Evolutionary conservation across 2,888 invertebrate genomes (phyloP).

Genomic region (Leptinotarsa tumamoca): DNA sequence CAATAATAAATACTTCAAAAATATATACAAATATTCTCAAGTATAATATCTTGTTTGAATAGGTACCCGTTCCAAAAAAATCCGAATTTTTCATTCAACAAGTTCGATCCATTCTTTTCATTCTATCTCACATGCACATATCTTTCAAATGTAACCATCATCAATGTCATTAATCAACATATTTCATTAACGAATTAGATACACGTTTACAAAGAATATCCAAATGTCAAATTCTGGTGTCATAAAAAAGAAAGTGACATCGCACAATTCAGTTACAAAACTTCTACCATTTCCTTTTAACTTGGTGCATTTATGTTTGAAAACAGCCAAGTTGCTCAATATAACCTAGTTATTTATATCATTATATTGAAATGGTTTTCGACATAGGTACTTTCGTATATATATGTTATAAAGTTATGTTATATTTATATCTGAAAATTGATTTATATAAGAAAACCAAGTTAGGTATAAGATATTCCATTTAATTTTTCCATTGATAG

Average conservation of each 20-base stretch:
- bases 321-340: slow-evolving; percentile 56
- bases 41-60: too few relatives aligned
- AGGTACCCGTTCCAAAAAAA: too few relatives aligned
- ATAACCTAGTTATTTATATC: slow-evolving; percentile 52
- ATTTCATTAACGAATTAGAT: slow-evolving; percentile 53
- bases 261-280: slow-evolving; percentile 55
- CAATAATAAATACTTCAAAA: not conserved
- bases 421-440: slow-evolving; percentile 31
- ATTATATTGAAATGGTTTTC: slow-evolving; percentile 35
- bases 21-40: too few relatives aligned
- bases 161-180: slow-evolving; percentile 42
- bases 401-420: slow-evolving; percentile 35
- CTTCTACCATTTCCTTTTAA: slow-evolving; percentile 43
- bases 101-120: not conserved
- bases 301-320: slow-evolving; percentile 49
- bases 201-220: slow-evolving; percentile 51
- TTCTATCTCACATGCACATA: not conserved
- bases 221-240: slow-evolving; percentile 55
- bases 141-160: too few relatives aligned
- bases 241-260: slow-evolving; percentile 53
- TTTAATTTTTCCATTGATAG: slow-evolving; percentile 41
- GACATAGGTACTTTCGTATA: slow-evolving; percentile 23
- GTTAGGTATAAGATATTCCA: slow-evolving; percentile 34
- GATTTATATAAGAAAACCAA: slow-evolving; percentile 29
- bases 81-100: not conserved